Evolutionary conservation across 1,140 invertebrate genomes (phyloP).

Genomic region (Cyrtorhinus lividipennis): DNA sequence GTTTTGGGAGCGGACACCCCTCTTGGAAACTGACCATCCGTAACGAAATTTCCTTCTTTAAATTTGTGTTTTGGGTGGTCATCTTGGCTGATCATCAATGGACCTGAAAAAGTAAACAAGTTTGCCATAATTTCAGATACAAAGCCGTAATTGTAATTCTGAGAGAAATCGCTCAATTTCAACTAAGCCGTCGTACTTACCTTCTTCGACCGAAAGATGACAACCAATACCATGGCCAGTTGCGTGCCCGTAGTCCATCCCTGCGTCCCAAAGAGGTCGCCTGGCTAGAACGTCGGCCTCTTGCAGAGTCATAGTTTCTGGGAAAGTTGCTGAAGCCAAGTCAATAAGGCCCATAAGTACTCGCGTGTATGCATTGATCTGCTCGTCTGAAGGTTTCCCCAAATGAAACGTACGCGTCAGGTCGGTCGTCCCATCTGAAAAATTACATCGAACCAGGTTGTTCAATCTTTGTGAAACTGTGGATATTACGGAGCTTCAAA

Average conservation of each 20-base stretch:
- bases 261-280: constrained; percentile 60
- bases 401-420: constrained; percentile 84
- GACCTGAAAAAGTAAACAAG: constrained; percentile 36
- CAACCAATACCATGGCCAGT: constrained; percentile 84
- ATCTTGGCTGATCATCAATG: constrained; percentile 34
- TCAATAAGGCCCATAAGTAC: constrained; percentile 79
- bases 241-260: constrained; percentile 70
- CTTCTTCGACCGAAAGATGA: constrained; percentile 71
- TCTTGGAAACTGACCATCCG: constrained; percentile 53
- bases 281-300: constrained; percentile 61
- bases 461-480: too few species aligned
- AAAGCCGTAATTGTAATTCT: too few species aligned
- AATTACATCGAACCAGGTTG: too few species aligned
- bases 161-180: not conserved
- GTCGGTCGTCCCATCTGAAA: constrained; percentile 77
- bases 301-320: constrained; percentile 43
- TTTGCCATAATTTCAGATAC: too few species aligned
- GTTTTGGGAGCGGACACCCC: too few species aligned
- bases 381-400: constrained; percentile 55
- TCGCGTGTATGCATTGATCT: constrained; percentile 71
- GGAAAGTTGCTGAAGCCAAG: constrained; percentile 49
- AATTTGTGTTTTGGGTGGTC: constrained; percentile 32
- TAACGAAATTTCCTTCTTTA: constrained; percentile 71
- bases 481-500: too few species aligned
- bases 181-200: constrained; percentile 33